These are phyloP conservation scores for Hydropsyche tenuis DNA, from an alignment of 1,140 invertebrate species.

Conservation along the genomic window DNA sequence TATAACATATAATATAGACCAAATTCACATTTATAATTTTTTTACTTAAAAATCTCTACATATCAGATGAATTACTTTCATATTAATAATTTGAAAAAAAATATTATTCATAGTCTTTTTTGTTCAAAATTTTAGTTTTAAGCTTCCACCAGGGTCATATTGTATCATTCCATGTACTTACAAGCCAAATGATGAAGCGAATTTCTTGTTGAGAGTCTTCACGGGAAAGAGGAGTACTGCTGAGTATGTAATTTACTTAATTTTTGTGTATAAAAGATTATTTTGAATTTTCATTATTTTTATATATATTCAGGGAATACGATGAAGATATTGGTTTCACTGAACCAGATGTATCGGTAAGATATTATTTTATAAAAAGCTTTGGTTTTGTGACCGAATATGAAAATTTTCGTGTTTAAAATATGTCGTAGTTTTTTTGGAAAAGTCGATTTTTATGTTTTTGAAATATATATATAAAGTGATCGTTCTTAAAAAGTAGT, in stretches of 20 bases:
- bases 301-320: constrained; percentile 75
- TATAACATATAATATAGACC: not conserved
- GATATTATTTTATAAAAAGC: constrained; percentile 40
- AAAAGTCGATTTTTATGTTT: constrained; percentile 24
- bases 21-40: not conserved
- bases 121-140: constrained; percentile 69
- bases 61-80: no score
- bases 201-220: constrained; percentile 95
- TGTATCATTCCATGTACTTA: constrained; percentile 98
- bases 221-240: constrained; percentile 91
- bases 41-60: no score
- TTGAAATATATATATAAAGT: no score
- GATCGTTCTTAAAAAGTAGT: constrained; percentile 50
- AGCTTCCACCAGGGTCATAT: constrained; percentile 92
- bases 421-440: not conserved
- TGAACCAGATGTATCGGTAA: constrained; percentile 66
- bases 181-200: constrained; percentile 94
- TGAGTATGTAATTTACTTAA: constrained; percentile 71
- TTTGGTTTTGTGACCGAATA: not conserved
- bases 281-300: no score
- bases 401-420: not conserved
- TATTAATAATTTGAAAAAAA: no score
- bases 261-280: no score
- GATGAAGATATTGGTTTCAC: constrained; percentile 83
- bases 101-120: no score